Percentiles rank a stretch among this genome's conserved stretches.
These are phyloP conservation scores for Mechanitis messenoides DNA, from an alignment of 2,888 invertebrate species.

Conservation along the genomic window DNA sequence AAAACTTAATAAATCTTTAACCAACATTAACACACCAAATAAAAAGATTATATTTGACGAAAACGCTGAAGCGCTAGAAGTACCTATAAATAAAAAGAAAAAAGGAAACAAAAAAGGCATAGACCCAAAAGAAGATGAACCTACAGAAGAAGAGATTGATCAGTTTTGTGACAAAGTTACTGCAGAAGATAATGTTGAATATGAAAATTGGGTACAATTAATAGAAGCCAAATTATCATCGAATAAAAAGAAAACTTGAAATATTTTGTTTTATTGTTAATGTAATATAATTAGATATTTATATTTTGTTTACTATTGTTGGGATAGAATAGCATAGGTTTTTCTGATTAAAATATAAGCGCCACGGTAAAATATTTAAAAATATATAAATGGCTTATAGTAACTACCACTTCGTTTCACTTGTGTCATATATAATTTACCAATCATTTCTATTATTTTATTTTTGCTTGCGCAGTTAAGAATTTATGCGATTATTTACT, in stretches of 20 bases:
- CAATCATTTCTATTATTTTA: too few species aligned
- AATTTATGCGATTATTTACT: too few species aligned
- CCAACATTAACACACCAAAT: constrained; percentile 23
- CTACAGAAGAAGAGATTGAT: constrained; percentile 67
- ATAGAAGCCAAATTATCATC: constrained; percentile 57
- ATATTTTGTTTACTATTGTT: neutral
- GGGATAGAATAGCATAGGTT: neutral
- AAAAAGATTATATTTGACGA: constrained; percentile 40
- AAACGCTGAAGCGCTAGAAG: constrained; percentile 31
- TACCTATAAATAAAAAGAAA: constrained; percentile 15
- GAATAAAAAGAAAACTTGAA: constrained; percentile 41
- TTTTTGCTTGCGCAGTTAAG: too few species aligned
- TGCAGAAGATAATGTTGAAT: constrained; percentile 62
- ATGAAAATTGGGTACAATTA: constrained; percentile 62
- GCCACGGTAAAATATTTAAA: too few species aligned
- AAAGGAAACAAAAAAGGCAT: constrained; percentile 32
- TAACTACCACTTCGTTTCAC: too few species aligned
- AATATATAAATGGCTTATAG: too few species aligned
- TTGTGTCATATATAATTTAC: too few species aligned
- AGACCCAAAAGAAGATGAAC: constrained; percentile 44
- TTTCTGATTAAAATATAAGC: too few species aligned
- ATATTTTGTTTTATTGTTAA: constrained; percentile 3
- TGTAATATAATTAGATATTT: too few species aligned
- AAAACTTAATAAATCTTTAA: constrained; percentile 2
- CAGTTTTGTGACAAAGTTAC: constrained; percentile 62